Evolutionary conservation across 92 coral and sea anemone species (phyloP).

Genomic region (Phymanthus crucifer): DNA sequence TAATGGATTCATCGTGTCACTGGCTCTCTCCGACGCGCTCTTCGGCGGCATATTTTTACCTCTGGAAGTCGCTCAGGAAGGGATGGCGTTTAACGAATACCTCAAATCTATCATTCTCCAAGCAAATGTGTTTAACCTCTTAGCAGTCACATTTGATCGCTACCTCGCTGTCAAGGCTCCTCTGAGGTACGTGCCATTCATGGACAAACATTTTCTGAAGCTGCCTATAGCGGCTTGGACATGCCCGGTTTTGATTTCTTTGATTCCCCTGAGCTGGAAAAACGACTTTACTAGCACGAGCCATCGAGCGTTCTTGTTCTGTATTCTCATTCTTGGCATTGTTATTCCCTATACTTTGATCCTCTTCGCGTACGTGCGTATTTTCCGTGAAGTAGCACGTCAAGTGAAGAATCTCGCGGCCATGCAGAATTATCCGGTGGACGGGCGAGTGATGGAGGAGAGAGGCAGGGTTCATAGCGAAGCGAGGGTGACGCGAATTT

Average conservation of each 20-base stretch:
- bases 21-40: conserved; percentile 77
- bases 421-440: conserved; percentile 41
- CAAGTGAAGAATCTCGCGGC: conserved; percentile 60
- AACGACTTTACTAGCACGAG: conserved; percentile 30
- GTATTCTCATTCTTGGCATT: conserved; percentile 62
- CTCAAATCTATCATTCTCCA: conserved; percentile 67
- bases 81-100: conserved; percentile 43
- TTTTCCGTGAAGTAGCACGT: conserved; percentile 79
- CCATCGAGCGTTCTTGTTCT: conserved; percentile 51
- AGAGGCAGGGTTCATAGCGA: conserved; percentile 70
- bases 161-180: conserved; percentile 74
- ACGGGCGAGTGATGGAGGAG: conserved; percentile 45
- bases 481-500: conserved; percentile 75
- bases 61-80: conserved; percentile 20
- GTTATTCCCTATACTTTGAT: conserved; percentile 68
- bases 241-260: conserved; percentile 56
- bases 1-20: conserved; percentile 75
- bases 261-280: conserved; percentile 66
- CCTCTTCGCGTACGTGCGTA: conserved; percentile 69
- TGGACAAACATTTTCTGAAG: conserved; percentile 72
- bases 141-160: conserved; percentile 87
- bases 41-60: conserved; percentile 77
- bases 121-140: conserved; percentile 70
- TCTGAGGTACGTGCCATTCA: conserved; percentile 59
- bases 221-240: conserved; percentile 63